Conservation (phyloP, 2,888 invertebrate species). For the Sisyra nigra region DNA sequence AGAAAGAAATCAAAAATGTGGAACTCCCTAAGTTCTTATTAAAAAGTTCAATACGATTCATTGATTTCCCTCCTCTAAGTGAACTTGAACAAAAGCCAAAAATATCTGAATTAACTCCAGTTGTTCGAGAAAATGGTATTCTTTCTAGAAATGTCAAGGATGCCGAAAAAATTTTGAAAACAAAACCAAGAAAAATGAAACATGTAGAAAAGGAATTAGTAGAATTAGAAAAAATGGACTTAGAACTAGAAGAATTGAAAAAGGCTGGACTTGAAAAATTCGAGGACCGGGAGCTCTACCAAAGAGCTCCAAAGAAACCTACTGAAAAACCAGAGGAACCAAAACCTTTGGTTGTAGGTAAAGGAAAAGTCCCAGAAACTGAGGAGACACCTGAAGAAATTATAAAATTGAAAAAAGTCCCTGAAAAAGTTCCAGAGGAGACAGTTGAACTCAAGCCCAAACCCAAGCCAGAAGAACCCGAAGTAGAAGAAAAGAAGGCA, state of each 20-base stretch:
- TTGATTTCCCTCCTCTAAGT: constrained; percentile 43
- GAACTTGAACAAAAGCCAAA: constrained; percentile 16
- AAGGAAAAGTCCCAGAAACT: constrained; percentile 19
- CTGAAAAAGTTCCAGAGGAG: constrained; percentile 19
- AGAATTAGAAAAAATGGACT: constrained; percentile 20
- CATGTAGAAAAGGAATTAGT: constrained; percentile 19
- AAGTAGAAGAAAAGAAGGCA: constrained; percentile 10
- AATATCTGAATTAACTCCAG: constrained; percentile 27
- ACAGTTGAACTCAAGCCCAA: constrained; percentile 7
- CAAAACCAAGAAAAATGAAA: constrained; percentile 27
- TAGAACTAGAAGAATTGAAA: constrained; percentile 26
- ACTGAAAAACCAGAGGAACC: constrained; percentile 17
- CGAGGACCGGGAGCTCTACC: constrained; percentile 16
- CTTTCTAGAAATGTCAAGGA: constrained; percentile 56
- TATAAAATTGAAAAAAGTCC: constrained; percentile 24
- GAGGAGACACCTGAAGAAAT: constrained; percentile 19
- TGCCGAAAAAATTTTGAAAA: constrained; percentile 44
- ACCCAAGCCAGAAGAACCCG: constrained; percentile 7
- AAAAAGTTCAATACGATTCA: constrained; percentile 29
- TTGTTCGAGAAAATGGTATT: constrained; percentile 42
- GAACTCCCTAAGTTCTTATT: constrained; percentile 30
- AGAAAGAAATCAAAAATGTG: constrained; percentile 22
- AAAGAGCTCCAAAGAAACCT: constrained; percentile 13
- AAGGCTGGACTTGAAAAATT: constrained; percentile 24
- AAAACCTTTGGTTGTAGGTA: constrained; percentile 21